phyloP scores from a whole-genome alignment of 2,888 invertebrate species.

The Cryptosula pallasiana region DNA sequence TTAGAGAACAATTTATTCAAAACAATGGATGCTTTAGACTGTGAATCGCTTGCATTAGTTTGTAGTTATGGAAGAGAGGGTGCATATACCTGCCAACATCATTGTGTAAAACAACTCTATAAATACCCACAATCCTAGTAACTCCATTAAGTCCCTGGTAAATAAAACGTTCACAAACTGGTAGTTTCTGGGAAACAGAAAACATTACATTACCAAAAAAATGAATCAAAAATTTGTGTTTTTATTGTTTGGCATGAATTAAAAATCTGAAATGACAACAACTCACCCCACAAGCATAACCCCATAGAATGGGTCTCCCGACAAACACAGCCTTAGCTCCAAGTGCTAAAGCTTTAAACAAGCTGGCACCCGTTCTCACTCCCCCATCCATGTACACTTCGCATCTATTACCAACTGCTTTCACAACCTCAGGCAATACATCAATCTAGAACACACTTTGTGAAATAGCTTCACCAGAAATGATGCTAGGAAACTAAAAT shows the following conservation, averaged over 20 bases:
- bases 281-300: conserved; percentile 28
- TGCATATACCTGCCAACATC: conserved; percentile 60
- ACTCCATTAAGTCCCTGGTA: neutral
- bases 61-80: neutral
- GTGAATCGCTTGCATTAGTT: too few relatives aligned
- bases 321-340: too few relatives aligned
- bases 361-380: conserved; percentile 45
- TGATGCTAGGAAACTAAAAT: too few relatives aligned
- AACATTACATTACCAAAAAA: too few relatives aligned
- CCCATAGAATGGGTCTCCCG: conserved; percentile 27
- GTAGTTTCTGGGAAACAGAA: too few relatives aligned
- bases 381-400: conserved; percentile 28
- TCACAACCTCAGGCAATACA: conserved; percentile 27
- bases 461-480: too few relatives aligned
- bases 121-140: neutral
- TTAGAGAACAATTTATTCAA: too few relatives aligned
- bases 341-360: conserved; percentile 44
- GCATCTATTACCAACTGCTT: conserved; percentile 24
- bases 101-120: conserved; percentile 73
- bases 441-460: too few relatives aligned
- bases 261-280: neutral
- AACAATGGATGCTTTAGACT: too few relatives aligned
- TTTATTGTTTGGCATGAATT: neutral
- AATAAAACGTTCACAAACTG: too few relatives aligned
- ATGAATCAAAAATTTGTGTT: neutral